Evolutionary conservation across 2,888 invertebrate species (phyloP), one percentile per base, ranked within the genome.

Genomic region (Athripsodes cinereus): DNA sequence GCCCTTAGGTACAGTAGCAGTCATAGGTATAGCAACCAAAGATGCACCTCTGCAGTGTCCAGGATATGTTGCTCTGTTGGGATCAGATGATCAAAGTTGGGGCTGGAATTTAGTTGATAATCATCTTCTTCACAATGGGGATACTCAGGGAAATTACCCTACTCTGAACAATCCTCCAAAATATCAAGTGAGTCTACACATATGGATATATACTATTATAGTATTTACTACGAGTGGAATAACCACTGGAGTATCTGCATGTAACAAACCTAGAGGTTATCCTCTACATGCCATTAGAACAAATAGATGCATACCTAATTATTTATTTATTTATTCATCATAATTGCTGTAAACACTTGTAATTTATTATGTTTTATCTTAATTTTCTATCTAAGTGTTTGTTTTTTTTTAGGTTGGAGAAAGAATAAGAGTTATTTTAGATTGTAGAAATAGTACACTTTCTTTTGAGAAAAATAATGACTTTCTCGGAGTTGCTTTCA

Each of bases 51-150:
- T 97, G 62, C 92, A 97, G 72, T 92, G 93, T 72, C 92, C 90
- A 68, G 97, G 98, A 56, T 99, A 99, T 79, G 90, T 96, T 53
- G 92, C 96, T 8, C 78, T 99, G 59, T 77, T 98, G 63, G 98
- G 98, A 26, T 90, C 92, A 3, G 96, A 98, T 77, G 93, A 95
- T 71, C 91, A 97, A 72, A 96, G 96, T 69, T 99, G 98, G 98
- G 98, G 98, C 13, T 99, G 98, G 98, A 98, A 98, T 82, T 82
- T 99, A 67, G 97, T 98, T 53, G 97, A 98, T 77, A 98, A 97
- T 80, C 88, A 92, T 76, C 83, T 98, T 66, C 79, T 97, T 67
- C 97, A 99, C 73, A 96, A 96, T 80, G 97, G 97, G 55, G 92
- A 95, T 74, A 89, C 90, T 64, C 92, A 93, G 75, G 96, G 95